Base-by-base conservation (phyloP, 2,113 vertebrate species). In the Paedocypris sp. region DNA sequence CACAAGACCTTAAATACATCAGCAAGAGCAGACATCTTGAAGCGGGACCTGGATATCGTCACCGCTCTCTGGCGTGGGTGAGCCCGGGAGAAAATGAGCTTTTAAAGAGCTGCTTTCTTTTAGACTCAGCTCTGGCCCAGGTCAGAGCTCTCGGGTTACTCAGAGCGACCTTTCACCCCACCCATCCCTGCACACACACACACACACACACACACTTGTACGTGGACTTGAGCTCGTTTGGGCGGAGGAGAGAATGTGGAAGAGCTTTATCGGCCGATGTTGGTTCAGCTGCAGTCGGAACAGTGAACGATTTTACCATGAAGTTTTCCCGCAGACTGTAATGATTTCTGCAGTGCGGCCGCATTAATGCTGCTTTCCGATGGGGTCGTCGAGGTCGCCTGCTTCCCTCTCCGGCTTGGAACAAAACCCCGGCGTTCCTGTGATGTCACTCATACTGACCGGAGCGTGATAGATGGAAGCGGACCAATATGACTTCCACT, bases 141-240 rank as follows among this genome's bases (percentile, higher is more conserved):
- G 68, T 70, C 68, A 70, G 20, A 28, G 32, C 62, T 66, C 68
- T 70, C 68, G 20, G 48, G 51, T 70, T 70, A 60, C 68, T 52
- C 60, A 11, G 18, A n/a, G 38, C 57, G 62, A 59, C 53, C 67
- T 32, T 31, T 67, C 59, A 47, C 38, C 60, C n/a, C n/a, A n/a
- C n/a, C n/a, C n/a, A n/a, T 46, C 58, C 43, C 13, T 13, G 36
- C 48, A 65, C 53, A 69, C 52, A 68, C 22, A 29, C 47, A 39
- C 41, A 33, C 56, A 48, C 57, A 60, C 61, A 57, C 62, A 22
- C 33, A 45, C 62, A 70, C 68, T 62, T 70, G 63, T 60, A 57
- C 68, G 53, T 70, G 68, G 68, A 70, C 68, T 70, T 70, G 68
- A 58, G 46, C 53, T 58, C 26, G 36, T 19, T 29, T 13, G 32